A percentile compares a stretch with the other conserved stretches of the same genome.
These are phyloP conservation scores for Hemistola chrysoprasaria DNA, from an alignment of 2,888 invertebrate genomes.

Conservation along the genomic window DNA sequence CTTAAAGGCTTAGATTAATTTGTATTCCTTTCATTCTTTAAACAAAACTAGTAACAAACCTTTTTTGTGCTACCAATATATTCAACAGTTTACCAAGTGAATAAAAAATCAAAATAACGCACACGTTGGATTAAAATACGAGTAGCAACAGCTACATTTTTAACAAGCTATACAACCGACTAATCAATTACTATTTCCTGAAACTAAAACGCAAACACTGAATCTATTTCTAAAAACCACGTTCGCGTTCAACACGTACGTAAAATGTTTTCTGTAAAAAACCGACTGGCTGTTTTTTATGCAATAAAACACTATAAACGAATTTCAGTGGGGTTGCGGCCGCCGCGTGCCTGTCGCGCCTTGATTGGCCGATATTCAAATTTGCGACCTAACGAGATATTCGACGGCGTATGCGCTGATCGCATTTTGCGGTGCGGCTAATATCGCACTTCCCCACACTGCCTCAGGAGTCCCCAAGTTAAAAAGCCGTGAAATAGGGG, in stretches of 20 bases:
- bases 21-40: not conserved
- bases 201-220: too few relatives aligned
- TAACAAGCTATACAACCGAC: not conserved
- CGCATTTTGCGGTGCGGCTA: slow-evolving; percentile 69
- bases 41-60: too few relatives aligned
- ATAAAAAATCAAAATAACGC: too few relatives aligned
- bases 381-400: slow-evolving; percentile 68
- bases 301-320: slow-evolving; percentile 56
- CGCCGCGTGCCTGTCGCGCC: slow-evolving; percentile 50
- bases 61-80: too few relatives aligned
- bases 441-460: slow-evolving; percentile 51
- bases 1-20: too few relatives aligned
- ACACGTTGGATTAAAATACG: too few relatives aligned
- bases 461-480: slow-evolving; percentile 53
- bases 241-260: slow-evolving; percentile 4
- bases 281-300: slow-evolving; percentile 40
- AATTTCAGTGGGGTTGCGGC: slow-evolving; percentile 61
- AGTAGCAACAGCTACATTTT: too few relatives aligned
- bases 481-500: slow-evolving; percentile 68
- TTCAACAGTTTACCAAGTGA: too few relatives aligned
- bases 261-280: slow-evolving; percentile 16
- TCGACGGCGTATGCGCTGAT: slow-evolving; percentile 60
- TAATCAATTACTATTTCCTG: too few relatives aligned
- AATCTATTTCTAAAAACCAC: slow-evolving; percentile 7
- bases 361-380: slow-evolving; percentile 81